These are phyloP conservation scores for Jaculus jaculus DNA, from an alignment of 2,113 vertebrate genomes.

Conservation along the genomic window DNA sequence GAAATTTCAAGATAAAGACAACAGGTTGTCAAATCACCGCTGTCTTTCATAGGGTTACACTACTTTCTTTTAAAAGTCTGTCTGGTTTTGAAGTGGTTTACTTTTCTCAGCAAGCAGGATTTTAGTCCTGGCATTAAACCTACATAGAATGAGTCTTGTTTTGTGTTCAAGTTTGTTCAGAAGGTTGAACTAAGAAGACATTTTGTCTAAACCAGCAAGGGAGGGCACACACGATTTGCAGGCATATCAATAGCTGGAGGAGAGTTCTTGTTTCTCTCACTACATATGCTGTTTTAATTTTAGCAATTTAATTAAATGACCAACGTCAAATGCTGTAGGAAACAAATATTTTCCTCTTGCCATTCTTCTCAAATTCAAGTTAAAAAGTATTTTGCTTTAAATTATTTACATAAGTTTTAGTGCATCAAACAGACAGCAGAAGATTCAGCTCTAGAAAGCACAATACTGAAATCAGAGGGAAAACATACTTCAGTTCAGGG, in stretches of 20 bases:
- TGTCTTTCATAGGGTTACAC: background rate
- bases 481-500: background rate
- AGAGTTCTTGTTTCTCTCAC: background rate
- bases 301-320: background rate
- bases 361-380: constrained; percentile 11
- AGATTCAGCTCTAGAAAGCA: constrained; percentile 64
- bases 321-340: constrained; percentile 18
- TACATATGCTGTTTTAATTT: background rate
- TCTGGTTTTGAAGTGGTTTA: constrained; percentile 40
- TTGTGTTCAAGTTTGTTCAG: constrained; percentile 30
- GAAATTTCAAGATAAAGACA: constrained; percentile 13
- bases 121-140: constrained; percentile 10
- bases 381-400: constrained; percentile 21
- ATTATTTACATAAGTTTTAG: constrained; percentile 43
- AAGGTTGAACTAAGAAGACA: constrained; percentile 17
- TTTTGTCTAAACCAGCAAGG: constrained; percentile 54
- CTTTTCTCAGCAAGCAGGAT: constrained; percentile 16
- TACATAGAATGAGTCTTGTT: background rate
- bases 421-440: constrained; percentile 41
- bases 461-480: constrained; percentile 53
- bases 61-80: constrained; percentile 38
- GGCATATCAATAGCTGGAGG: background rate
- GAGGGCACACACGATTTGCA: background rate
- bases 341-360: constrained; percentile 1
- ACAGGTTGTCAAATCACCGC: background rate